Evolutionary conservation across 1,140 invertebrate species (phyloP), one percentile per base, ranked within the genome.

Genomic region (Cotesia glomerata): DNA sequence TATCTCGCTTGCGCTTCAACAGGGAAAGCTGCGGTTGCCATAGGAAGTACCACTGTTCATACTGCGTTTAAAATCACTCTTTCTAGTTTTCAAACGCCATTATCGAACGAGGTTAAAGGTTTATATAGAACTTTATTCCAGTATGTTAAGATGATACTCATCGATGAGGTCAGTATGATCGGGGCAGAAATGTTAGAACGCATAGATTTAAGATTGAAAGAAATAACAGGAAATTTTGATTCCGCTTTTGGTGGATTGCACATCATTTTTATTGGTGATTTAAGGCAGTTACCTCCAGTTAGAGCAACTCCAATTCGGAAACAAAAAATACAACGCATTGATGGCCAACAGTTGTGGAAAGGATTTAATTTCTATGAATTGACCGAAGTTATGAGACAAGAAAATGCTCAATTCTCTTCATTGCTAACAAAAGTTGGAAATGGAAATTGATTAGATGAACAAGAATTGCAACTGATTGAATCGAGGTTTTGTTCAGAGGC

Each of bases 101-200:
- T 56, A 56, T 59, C 51, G 69, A 78, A 61, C 52, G 76, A 75
- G 56, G 58, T 75, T 11, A 35, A 52, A 62, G 74, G 77, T 35
- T 72, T 64, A 63, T 69, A 80, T 32, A 13, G 73, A 61, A 16
- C 32, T 18, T 70, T 75, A 69, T 75, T 78, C 14, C 67, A 54
- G 56, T 72, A 79, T 66, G 56, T 80, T 11, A 76, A 81, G 76
- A 61, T 82, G 14, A 26, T 84, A 26, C 82, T 85, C 5, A 81
- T 85, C 39, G 81, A 85, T 76, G 82, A 85, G 77, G 76, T 85
- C 5, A 80, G 76, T 34, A 85, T 83, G 81, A 76, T 83, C 14
- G 75, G 80, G 49, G 26, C 75, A 9, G 72, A 69, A 70, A 61
- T 79, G 18, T 72, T 84, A 18, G 2, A 45, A 16, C 39, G 78